Evolutionary conservation across 2,797 vertebrate genomes (phyloP), one percentile per base, ranked within the genome.

Genomic region (Chelmon rostratus): DNA sequence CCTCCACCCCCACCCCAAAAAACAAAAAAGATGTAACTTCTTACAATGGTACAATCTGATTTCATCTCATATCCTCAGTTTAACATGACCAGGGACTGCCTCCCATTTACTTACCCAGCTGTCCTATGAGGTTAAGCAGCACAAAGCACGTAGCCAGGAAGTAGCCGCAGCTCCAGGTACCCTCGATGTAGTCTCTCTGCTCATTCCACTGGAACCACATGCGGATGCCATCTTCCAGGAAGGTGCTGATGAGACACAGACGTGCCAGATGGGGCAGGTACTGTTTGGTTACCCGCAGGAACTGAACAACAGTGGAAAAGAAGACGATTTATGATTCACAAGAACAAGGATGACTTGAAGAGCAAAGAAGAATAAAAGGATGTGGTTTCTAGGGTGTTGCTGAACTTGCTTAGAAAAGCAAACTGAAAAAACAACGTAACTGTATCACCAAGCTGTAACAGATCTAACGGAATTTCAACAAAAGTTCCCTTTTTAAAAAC

Each of bases 191-290:
- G 81, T 99, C 98, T 42, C 97, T 95, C 95, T 99, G 98, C 71
- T 99, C 98, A 0, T 96, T 94, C 98, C 98, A 99, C 96, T 99
- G 98, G 93, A 99, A 97, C 98, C 98, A 99, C 98, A 99, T 99
- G 79, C 98, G 97, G 86, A 99, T 97, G 73, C 98, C 98, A 0
- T 99, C 98, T 90, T 99, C 98, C 88, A 99, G 95, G 93, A 99
- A 99, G 81, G 98, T 99, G 94, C 98, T 99, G 94, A 98, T 99
- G 21, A 99, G 96, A 94, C 98, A 99, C 31, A 99, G 96, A 3
- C 96, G 97, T 0, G 98, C 98, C 94, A 99, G 88, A 25, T 99
- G 98, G 1, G 98, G 98, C 49, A 99, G 96, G 93, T 98, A 99
- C 92, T 98, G 98, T 92, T 99, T 99, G 0, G 97, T 99, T 90